Percentiles rank a stretch among this genome's conserved stretches.
Evolutionary conservation across 2,797 vertebrate species (phyloP).

Genomic region (Cichlasoma orientale): DNA sequence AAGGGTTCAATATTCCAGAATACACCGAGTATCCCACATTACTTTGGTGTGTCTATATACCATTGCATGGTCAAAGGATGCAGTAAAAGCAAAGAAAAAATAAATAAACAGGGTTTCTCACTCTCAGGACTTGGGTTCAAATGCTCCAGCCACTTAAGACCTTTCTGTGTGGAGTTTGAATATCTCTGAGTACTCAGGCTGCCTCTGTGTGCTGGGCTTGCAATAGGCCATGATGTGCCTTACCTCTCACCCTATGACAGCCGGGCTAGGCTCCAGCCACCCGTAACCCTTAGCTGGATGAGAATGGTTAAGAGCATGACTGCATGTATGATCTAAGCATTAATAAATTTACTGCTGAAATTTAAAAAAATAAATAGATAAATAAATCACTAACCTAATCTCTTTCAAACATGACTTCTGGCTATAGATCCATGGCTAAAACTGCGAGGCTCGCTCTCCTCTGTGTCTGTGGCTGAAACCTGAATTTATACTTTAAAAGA

Average conservation of each 20-base stretch:
- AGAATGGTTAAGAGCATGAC: neutral
- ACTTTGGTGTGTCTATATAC: neutral
- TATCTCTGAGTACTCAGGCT: neutral
- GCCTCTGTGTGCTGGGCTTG: neutral
- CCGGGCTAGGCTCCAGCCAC: neutral
- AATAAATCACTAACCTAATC: neutral
- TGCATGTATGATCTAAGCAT: neutral
- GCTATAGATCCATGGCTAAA: slow-evolving; percentile 16
- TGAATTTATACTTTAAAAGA: slow-evolving; percentile 57
- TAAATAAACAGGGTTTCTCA: neutral
- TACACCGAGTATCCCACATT: neutral
- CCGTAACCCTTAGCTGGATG: neutral
- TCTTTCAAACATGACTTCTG: slow-evolving; percentile 31
- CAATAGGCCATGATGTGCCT: neutral
- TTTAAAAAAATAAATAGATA: neutral
- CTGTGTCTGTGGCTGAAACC: slow-evolving; percentile 32
- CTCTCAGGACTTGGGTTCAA: neutral
- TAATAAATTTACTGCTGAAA: neutral
- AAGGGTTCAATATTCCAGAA: neutral
- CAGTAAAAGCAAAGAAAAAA: neutral
- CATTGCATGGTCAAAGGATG: neutral
- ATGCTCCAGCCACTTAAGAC: neutral
- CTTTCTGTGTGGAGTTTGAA: neutral
- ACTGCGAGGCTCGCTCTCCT: slow-evolving; percentile 3
- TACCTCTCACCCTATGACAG: neutral